phyloP scores from a whole-genome alignment of 2,113 vertebrate genomes.

The Setophaga coronata region DNA sequence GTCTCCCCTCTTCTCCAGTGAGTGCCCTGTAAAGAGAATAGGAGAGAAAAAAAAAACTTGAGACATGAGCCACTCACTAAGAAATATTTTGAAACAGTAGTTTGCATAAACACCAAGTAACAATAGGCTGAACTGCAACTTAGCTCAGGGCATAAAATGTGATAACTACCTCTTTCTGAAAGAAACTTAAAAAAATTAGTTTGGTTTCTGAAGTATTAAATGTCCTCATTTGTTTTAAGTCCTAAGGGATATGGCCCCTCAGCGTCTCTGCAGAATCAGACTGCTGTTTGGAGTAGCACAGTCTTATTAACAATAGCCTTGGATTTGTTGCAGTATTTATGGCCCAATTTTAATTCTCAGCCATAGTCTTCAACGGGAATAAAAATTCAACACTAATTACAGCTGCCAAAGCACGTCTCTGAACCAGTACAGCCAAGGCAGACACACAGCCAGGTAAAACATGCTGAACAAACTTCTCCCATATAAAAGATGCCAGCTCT shows the following conservation, averaged over 20 bases:
- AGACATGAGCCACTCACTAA: neutral
- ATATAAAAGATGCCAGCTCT: neutral
- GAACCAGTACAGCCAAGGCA: neutral
- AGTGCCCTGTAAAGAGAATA: neutral
- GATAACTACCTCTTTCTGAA: neutral
- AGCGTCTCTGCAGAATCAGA: neutral
- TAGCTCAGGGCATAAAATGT: neutral
- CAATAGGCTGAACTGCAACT: neutral
- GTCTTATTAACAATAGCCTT: neutral
- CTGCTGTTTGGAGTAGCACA: neutral
- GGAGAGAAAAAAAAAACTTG: neutral
- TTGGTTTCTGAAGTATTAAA: neutral
- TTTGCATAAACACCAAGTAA: neutral
- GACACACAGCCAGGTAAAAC: constrained; percentile 35
- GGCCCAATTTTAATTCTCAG: neutral
- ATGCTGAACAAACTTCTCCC: neutral
- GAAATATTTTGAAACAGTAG: neutral
- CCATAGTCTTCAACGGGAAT: neutral
- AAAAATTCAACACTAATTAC: constrained; percentile 5
- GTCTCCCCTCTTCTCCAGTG: neutral
- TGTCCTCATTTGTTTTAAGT: neutral
- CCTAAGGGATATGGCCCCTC: neutral
- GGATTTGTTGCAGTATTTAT: neutral
- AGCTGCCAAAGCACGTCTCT: constrained; percentile 4
- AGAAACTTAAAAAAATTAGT: neutral